Evolutionary conservation across 2,888 invertebrate genomes (phyloP).

Genomic region (Troides helena): DNA sequence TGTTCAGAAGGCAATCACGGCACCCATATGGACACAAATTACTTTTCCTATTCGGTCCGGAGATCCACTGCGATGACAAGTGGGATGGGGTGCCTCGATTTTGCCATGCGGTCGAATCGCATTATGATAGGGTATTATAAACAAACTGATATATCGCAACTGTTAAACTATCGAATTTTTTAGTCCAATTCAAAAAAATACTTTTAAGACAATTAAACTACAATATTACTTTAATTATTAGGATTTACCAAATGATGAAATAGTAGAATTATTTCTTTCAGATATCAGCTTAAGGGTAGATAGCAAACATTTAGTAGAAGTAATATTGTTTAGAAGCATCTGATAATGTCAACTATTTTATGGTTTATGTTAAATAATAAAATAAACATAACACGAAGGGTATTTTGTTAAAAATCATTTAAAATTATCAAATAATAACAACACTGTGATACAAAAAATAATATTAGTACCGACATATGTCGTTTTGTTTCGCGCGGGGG

Average conservation of each 20-base stretch:
- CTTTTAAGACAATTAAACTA: neutral
- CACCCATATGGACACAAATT: conserved; percentile 79
- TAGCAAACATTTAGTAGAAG: too few relatives aligned
- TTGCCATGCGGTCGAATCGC: conserved; percentile 33
- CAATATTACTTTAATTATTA: too few relatives aligned
- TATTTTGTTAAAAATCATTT: neutral
- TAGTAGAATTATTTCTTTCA: too few relatives aligned
- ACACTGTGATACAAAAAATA: neutral
- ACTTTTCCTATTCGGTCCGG: conserved; percentile 67
- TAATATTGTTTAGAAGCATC: neutral
- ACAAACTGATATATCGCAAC: conserved; percentile 31
- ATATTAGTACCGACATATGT: conserved; percentile 56
- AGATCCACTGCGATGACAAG: conserved; percentile 71
- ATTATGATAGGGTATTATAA: conserved; percentile 41
- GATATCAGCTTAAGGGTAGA: too few relatives aligned
- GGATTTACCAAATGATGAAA: too few relatives aligned
- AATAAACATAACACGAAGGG: neutral
- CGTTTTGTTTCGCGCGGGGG: conserved; percentile 52
- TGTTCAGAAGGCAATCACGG: conserved; percentile 75
- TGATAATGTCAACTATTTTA: neutral
- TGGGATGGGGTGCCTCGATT: conserved; percentile 62
- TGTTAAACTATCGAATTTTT: neutral
- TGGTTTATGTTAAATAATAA: neutral
- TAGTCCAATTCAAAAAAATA: neutral
- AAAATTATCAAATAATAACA: neutral